phyloP scores from a whole-genome alignment of 2,113 vertebrate species.

The Corythaixoides concolor region DNA sequence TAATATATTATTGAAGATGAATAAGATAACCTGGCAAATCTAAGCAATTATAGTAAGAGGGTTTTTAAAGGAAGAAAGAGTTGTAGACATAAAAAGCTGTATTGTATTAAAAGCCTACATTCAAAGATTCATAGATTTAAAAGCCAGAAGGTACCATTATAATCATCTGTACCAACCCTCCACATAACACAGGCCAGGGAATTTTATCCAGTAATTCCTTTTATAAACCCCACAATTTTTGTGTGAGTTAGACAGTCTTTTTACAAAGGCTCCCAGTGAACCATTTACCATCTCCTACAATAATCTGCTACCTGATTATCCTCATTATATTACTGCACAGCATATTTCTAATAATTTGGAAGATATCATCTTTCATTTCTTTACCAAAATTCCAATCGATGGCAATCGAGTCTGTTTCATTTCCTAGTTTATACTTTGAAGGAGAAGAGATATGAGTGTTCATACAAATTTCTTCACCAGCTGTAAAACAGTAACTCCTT shows the following conservation, averaged over 20 bases:
- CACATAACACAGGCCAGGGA: rapidly evolving
- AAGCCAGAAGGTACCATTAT: neutral
- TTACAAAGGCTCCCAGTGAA: neutral
- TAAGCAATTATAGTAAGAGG: neutral
- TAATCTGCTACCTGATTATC: neutral
- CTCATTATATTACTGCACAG: neutral
- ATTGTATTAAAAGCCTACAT: neutral
- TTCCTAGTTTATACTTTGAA: neutral
- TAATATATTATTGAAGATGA: neutral
- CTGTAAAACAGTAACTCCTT: neutral
- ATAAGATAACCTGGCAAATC: neutral
- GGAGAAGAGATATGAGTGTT: neutral
- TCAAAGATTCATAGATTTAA: neutral
- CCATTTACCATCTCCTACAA: neutral
- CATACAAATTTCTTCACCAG: neutral
- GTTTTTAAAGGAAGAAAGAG: neutral
- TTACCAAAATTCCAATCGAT: neutral
- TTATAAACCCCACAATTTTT: neutral
- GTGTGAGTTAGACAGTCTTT: neutral
- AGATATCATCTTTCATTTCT: neutral
- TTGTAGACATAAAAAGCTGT: neutral
- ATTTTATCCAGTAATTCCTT: neutral
- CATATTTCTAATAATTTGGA: neutral
- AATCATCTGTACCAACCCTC: neutral
- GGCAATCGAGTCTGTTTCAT: neutral